Conservation (phyloP, 2,113 vertebrate genomes). For the Montifringilla adamsi region DNA sequence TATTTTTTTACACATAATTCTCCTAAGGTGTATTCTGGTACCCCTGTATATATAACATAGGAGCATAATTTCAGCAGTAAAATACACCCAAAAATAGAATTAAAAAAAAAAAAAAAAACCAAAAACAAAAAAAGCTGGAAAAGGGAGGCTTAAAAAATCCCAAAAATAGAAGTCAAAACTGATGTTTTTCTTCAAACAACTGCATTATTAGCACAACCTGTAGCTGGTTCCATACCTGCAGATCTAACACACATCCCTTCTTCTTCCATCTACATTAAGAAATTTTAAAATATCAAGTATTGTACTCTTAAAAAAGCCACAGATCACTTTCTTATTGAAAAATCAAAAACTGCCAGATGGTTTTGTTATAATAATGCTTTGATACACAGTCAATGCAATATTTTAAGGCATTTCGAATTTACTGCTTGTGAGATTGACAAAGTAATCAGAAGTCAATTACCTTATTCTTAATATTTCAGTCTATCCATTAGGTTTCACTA, state of each 20-base stretch:
- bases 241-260: neutral
- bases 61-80: neutral
- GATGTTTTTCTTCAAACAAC: neutral
- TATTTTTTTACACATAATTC: neutral
- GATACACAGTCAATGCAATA: neutral
- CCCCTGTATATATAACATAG: accelerated
- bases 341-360: neutral
- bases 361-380: neutral
- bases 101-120: no score
- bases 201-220: neutral
- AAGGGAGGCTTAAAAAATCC: accelerated
- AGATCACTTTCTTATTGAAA: neutral
- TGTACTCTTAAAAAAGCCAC: neutral
- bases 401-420: neutral
- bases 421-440: neutral
- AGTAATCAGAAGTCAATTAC: neutral
- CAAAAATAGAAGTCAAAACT: neutral
- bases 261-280: neutral
- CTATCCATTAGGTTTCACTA: neutral
- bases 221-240: neutral
- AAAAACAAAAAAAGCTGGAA: neutral
- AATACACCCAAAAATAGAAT: neutral
- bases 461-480: neutral
- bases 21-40: neutral
- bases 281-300: neutral